Evolutionary conservation across 2,113 vertebrate species (phyloP).

Genomic region (Equus quagga): DNA sequence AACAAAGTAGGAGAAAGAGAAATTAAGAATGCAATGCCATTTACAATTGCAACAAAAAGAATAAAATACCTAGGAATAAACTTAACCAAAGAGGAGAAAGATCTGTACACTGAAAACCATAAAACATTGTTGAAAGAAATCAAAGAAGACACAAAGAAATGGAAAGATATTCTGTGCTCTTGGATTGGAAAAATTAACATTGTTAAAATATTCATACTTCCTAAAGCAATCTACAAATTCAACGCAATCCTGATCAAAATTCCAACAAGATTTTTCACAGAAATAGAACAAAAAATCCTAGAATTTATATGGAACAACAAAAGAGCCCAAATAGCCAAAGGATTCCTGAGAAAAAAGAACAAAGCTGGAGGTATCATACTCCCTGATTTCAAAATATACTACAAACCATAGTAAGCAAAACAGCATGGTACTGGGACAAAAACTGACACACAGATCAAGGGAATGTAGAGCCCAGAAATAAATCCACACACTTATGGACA

Average conservation of each 20-base stretch:
- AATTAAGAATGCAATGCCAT: not conserved
- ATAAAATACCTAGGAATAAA: not conserved
- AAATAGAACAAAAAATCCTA: not conserved
- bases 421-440: not conserved
- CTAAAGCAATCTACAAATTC: not conserved
- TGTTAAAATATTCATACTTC: too few species aligned
- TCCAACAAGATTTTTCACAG: not conserved
- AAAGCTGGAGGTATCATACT: not conserved
- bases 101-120: not conserved
- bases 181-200: not conserved
- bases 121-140: not conserved
- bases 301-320: not conserved
- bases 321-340: not conserved
- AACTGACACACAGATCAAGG: not conserved
- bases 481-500: not conserved
- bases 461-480: not conserved
- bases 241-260: not conserved
- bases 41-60: not conserved
- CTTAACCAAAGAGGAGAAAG: not conserved
- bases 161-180: not conserved
- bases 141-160: not conserved
- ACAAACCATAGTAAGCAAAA: not conserved
- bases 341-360: not conserved
- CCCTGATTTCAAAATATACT: not conserved
- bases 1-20: not conserved